phyloP scores from a whole-genome alignment of 2,888 invertebrate species.

The Sthenelais limicola region DNA sequence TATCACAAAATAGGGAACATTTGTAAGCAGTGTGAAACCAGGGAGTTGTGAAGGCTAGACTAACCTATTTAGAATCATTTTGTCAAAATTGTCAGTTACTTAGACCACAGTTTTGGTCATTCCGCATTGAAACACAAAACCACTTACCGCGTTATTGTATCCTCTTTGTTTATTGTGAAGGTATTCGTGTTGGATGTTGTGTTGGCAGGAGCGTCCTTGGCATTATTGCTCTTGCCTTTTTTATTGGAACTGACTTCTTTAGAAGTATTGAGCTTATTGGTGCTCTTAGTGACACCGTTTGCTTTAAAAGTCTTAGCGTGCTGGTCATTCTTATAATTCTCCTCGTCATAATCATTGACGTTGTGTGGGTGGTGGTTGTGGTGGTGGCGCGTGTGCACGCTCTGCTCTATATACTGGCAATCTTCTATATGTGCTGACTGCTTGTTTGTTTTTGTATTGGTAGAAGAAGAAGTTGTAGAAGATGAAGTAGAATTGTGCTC shows the following conservation, averaged over 20 bases:
- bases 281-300: conserved; percentile 54
- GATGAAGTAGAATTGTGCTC: conserved; percentile 3
- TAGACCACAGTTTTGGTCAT: too few relatives aligned
- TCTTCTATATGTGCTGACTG: conserved; percentile 56
- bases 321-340: conserved; percentile 65
- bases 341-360: conserved; percentile 57
- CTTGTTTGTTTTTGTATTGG: conserved; percentile 45
- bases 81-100: too few relatives aligned
- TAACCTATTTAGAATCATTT: too few relatives aligned
- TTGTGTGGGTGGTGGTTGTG: conserved; percentile 50
- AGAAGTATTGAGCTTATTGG: conserved; percentile 59
- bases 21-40: too few relatives aligned
- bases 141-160: conserved; percentile 57
- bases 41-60: too few relatives aligned
- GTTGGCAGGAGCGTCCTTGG: conserved; percentile 41
- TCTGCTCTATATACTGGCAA: conserved; percentile 67
- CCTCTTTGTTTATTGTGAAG: conserved; percentile 69
- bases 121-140: not conserved
- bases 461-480: too few relatives aligned
- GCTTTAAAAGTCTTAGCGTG: conserved; percentile 63
- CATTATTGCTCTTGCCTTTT: conserved; percentile 47
- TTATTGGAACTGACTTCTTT: conserved; percentile 47
- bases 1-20: too few relatives aligned
- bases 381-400: conserved; percentile 57
- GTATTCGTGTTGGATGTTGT: conserved; percentile 43